A percentile compares a stretch with the other conserved stretches of the same genome.
phyloP scores from a whole-genome alignment of 2,888 invertebrate species.

The Athetis lepigone region DNA sequence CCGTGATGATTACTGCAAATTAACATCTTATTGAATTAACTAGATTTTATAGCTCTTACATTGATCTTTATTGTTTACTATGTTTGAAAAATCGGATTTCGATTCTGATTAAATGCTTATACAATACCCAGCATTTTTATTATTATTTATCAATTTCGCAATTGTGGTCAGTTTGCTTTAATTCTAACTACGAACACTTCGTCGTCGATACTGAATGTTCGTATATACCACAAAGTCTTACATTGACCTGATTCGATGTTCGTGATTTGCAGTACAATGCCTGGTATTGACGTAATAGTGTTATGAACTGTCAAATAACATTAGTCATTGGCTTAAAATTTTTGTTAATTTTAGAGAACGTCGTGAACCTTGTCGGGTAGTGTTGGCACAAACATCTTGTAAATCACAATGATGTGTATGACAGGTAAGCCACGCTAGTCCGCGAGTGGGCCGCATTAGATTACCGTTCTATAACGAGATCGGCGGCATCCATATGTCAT shows the following conservation, averaged over 20 bases:
- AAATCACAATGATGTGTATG: conserved; percentile 56
- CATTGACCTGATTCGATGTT: conserved; percentile 32
- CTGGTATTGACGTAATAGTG: neutral
- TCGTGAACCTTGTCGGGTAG: conserved; percentile 36
- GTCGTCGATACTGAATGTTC: neutral
- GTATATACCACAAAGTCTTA: neutral
- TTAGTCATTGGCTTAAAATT: conserved; percentile 28
- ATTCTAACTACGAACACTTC: neutral
- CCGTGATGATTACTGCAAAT: too few relatives aligned
- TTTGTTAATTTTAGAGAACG: conserved; percentile 32
- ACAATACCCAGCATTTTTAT: too few relatives aligned
- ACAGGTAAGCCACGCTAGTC: conserved; percentile 39
- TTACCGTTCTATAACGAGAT: conserved; percentile 64
- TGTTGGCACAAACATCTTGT: conserved; percentile 55
- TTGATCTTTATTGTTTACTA: too few relatives aligned
- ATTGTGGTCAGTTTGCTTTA: too few relatives aligned
- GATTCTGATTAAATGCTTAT: too few relatives aligned
- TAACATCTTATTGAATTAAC: too few relatives aligned
- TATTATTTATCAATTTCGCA: too few relatives aligned
- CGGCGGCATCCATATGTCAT: conserved; percentile 68
- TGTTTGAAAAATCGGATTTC: too few relatives aligned
- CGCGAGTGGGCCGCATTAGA: conserved; percentile 54
- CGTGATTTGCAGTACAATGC: conserved; percentile 17
- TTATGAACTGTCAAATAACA: conserved; percentile 16
- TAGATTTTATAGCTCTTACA: too few relatives aligned